A percentile compares a stretch with the other conserved stretches of the same genome.
These are phyloP conservation scores for Cerceris ruficornis DNA, from an alignment of 2,888 invertebrate species.

Conservation along the genomic window DNA sequence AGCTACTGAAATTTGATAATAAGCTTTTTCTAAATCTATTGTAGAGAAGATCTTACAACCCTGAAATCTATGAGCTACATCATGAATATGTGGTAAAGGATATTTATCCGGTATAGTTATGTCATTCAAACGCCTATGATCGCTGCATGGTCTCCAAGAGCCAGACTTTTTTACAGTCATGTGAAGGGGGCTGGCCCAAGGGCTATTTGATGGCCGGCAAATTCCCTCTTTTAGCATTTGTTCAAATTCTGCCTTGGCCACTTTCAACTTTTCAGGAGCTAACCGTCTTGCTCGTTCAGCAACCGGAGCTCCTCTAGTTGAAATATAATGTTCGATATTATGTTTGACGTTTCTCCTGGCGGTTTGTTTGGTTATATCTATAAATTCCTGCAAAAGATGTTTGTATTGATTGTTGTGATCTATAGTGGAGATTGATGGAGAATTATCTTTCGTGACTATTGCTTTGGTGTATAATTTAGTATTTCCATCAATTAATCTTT, in stretches of 20 bases:
- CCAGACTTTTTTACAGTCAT: conserved; percentile 31
- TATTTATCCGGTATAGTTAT: conserved; percentile 39
- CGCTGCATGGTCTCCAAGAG: conserved; percentile 37
- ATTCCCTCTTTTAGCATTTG: conserved; percentile 67
- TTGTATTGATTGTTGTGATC: background rate
- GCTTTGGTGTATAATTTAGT: background rate
- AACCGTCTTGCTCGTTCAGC: conserved; percentile 65
- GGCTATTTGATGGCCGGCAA: conserved; percentile 60
- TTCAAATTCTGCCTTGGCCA: conserved; percentile 69
- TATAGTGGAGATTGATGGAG: background rate
- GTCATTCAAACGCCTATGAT: conserved; percentile 33
- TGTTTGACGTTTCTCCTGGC: conserved; percentile 10
- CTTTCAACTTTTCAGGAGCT: conserved; percentile 63
- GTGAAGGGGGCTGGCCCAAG: conserved; percentile 65
- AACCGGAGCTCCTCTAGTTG: conserved; percentile 69
- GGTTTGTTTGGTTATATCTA: conserved; percentile 3
- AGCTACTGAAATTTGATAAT: conserved; percentile 13
- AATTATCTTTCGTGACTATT: background rate
- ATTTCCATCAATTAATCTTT: background rate
- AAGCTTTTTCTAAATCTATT: background rate
- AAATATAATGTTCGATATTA: conserved; percentile 62
- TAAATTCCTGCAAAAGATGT: background rate
- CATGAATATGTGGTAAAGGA: conserved; percentile 35
- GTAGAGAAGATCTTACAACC: background rate
- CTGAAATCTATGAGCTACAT: conserved; percentile 23